Percentiles rank a stretch among this genome's conserved stretches.
Conservation (phyloP, 2,888 invertebrate species). For the Eilema sororculum region DNA sequence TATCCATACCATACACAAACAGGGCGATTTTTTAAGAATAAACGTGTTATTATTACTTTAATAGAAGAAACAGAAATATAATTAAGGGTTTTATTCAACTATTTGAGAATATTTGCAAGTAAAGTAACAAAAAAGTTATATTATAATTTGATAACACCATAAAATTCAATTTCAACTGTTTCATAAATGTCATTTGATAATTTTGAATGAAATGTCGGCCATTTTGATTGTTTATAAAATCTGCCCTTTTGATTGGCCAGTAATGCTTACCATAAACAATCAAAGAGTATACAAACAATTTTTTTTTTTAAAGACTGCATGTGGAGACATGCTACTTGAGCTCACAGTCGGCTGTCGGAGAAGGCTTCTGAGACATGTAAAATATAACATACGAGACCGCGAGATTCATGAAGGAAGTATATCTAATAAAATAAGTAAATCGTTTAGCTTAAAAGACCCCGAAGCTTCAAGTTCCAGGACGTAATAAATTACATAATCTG, state of each 20-base stretch:
- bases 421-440: too few species aligned
- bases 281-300: neutral
- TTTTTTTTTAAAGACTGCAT: neutral
- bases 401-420: too few species aligned
- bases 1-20: constrained; percentile 47
- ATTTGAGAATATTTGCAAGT: constrained; percentile 24
- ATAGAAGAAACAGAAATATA: neutral
- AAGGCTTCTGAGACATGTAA: too few species aligned
- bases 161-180: constrained; percentile 83
- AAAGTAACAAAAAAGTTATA: constrained; percentile 36
- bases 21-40: constrained; percentile 8
- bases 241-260: constrained; percentile 56
- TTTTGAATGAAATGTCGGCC: constrained; percentile 33
- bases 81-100: constrained; percentile 18
- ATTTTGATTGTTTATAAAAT: constrained; percentile 67
- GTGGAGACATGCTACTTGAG: too few species aligned
- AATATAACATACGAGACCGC: too few species aligned
- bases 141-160: constrained; percentile 38
- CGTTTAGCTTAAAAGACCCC: too few species aligned
- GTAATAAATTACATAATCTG: too few species aligned
- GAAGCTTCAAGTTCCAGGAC: too few species aligned
- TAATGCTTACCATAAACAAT: constrained; percentile 23
- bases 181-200: constrained; percentile 48
- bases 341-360: too few species aligned
- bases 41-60: constrained; percentile 2